Conservation (phyloP, 1,140 invertebrate species). For the Cyclina sinensis region DNA sequence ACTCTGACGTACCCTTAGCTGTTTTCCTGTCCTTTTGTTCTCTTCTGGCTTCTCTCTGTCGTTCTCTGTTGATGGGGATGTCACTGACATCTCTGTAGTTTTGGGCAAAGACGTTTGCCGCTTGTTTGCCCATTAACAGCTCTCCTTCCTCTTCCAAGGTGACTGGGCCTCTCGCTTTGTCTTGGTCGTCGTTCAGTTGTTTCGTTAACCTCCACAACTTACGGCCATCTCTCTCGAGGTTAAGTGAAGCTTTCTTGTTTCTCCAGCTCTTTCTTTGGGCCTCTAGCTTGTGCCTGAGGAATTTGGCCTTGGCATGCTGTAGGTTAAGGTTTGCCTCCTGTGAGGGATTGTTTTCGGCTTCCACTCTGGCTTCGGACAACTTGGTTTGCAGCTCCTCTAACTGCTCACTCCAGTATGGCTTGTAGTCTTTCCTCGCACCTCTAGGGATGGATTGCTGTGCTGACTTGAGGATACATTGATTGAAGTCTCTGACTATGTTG, state of each 20-base stretch:
- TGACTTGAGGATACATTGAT: no score
- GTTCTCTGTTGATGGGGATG: not conserved
- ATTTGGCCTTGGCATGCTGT: constrained; percentile 35
- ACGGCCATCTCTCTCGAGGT: not conserved
- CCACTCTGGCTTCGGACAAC: constrained; percentile 61
- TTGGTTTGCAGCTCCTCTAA: constrained; percentile 40
- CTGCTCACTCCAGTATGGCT: not conserved
- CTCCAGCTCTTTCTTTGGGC: not conserved
- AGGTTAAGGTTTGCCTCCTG: not conserved
- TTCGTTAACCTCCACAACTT: not conserved
- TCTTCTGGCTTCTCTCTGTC: not conserved
- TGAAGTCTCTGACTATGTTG: no score
- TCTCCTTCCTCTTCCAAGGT: constrained; percentile 1
- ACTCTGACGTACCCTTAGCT: not conserved
- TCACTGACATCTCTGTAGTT: constrained; percentile 37
- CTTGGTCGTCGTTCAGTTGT: no score
- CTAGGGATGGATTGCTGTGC: no score
- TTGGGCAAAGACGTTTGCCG: no score
- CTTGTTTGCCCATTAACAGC: not conserved
- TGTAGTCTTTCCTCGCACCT: no score
- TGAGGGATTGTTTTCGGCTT: constrained; percentile 55
- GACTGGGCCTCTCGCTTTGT: not conserved
- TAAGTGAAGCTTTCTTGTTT: not conserved
- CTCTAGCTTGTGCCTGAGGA: not conserved
- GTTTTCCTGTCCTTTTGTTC: constrained; percentile 35